Evolutionary conservation across 1,140 invertebrate genomes (phyloP).

Genomic region (Heliconius hewitsoni): DNA sequence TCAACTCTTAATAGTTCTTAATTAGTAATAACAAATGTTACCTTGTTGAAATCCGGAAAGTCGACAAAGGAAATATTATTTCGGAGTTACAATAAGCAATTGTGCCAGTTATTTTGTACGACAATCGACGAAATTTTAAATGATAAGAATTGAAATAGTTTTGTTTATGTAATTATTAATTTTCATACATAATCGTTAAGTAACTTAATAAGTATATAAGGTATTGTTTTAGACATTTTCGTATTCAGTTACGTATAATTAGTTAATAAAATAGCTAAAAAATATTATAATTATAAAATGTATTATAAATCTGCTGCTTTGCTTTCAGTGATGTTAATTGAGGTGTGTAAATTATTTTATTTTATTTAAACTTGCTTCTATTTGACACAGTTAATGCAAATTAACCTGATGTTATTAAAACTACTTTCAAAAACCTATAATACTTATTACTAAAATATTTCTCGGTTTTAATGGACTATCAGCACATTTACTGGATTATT

Average conservation of each 20-base stretch:
- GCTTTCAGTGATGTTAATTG: conserved; percentile 12
- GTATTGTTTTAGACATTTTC: background rate
- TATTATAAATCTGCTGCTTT: conserved; percentile 5
- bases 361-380: background rate
- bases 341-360: background rate
- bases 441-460: no score
- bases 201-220: background rate
- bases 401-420: no score
- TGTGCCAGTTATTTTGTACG: background rate
- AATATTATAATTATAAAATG: conserved; percentile 6
- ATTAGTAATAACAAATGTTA: no score
- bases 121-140: background rate
- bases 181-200: background rate
- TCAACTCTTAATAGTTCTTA: no score
- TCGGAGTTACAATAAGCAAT: background rate
- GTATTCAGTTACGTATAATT: background rate
- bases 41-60: no score
- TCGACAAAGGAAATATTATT: background rate
- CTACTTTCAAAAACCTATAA: no score
- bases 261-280: background rate
- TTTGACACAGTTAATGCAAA: background rate
- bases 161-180: conserved; percentile 1
- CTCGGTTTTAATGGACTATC: no score
- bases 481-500: no score
- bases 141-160: background rate